A percentile compares a stretch with the other conserved stretches of the same genome.
phyloP scores from a whole-genome alignment of 2,888 invertebrate species.

The Nesidiocoris tenuis region DNA sequence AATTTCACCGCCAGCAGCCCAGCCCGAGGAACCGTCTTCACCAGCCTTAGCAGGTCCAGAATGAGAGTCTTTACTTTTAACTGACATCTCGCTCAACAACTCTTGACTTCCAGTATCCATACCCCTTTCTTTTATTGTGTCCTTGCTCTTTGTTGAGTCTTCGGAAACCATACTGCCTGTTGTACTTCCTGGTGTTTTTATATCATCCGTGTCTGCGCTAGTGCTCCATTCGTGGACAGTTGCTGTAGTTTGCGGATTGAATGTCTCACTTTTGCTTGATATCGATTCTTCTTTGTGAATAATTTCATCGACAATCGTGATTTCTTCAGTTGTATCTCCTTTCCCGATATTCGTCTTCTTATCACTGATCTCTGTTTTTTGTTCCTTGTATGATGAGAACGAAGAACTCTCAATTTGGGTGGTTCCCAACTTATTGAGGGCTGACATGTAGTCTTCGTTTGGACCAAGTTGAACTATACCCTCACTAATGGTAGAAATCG shows the following conservation, averaged over 20 bases:
- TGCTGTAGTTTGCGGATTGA: conserved; percentile 42
- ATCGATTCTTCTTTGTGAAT: conserved; percentile 1
- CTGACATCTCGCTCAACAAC: not conserved
- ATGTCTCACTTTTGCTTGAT: conserved; percentile 1
- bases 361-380: not conserved
- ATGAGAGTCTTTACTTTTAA: not conserved
- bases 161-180: conserved; percentile 25
- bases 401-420: not conserved
- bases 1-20: not conserved
- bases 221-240: not conserved
- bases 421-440: not conserved
- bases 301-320: not conserved
- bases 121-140: conserved; percentile 16
- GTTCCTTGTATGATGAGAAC: not conserved
- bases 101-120: not conserved
- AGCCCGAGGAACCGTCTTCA: not conserved
- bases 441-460: not conserved
- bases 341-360: not conserved
- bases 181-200: conserved; percentile 14
- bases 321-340: not conserved
- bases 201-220: not conserved
- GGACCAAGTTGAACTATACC: not conserved
- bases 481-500: not conserved
- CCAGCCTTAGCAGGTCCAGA: not conserved
- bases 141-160: conserved; percentile 16